Percentiles rank a stretch among this genome's conserved stretches.
phyloP scores from a whole-genome alignment of 1,140 invertebrate species.

The Uloborus diversus region DNA sequence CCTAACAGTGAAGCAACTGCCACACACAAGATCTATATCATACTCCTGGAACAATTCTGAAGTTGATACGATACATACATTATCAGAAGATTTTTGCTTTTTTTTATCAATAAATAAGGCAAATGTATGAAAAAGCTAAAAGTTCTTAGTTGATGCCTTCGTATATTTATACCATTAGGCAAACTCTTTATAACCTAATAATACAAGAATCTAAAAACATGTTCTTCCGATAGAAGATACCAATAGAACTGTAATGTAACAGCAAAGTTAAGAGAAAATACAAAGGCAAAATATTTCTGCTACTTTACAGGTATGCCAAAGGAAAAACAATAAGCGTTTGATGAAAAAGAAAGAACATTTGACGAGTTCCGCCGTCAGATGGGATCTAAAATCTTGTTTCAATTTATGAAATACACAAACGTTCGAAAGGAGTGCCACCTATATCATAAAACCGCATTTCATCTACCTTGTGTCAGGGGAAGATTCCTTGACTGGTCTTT shows the following conservation, averaged over 20 bases:
- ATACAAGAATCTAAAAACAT: constrained; percentile 25
- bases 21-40: constrained; percentile 52
- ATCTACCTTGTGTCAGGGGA: constrained; percentile 16
- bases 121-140: constrained; percentile 54
- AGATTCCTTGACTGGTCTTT: background rate
- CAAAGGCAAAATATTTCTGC: constrained; percentile 28
- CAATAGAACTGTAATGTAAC: constrained; percentile 29
- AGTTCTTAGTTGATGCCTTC: constrained; percentile 16
- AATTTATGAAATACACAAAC: constrained; percentile 28
- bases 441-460: constrained; percentile 12
- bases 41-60: constrained; percentile 41
- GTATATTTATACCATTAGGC: constrained; percentile 9
- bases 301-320: constrained; percentile 45
- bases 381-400: constrained; percentile 38
- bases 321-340: background rate
- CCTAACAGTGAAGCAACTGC: constrained; percentile 54
- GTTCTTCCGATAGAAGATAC: constrained; percentile 39
- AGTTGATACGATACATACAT: constrained; percentile 48
- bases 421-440: constrained; percentile 10
- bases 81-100: constrained; percentile 29
- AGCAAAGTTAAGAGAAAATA: constrained; percentile 39
- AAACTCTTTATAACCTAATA: constrained; percentile 4
- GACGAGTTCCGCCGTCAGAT: constrained; percentile 45
- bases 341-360: constrained; percentile 11
- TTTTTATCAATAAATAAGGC: constrained; percentile 45